phyloP scores from a whole-genome alignment of 2,113 vertebrate species.

The Chaetops frenatus region DNA sequence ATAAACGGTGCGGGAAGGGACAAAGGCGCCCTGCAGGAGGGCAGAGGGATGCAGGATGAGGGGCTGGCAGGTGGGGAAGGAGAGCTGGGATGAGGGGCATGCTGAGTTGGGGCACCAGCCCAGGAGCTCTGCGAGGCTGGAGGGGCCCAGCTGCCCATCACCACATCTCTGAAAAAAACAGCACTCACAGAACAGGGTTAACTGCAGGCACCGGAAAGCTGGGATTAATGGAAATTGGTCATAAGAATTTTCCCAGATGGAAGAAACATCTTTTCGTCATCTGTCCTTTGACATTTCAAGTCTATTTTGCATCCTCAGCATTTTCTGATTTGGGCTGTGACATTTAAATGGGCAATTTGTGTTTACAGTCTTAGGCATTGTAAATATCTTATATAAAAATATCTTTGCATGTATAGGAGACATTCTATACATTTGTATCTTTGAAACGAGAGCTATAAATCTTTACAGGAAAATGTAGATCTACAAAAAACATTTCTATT shows the following conservation, averaged over 20 bases:
- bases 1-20: conserved; percentile 4
- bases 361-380: background rate
- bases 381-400: background rate
- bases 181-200: background rate
- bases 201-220: background rate
- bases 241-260: background rate
- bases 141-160: background rate
- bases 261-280: conserved; percentile 4
- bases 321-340: conserved; percentile 11
- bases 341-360: background rate
- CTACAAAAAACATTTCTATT: background rate
- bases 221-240: background rate
- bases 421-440: background rate
- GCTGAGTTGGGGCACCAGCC: background rate
- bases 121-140: background rate
- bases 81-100: background rate
- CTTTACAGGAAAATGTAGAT: background rate
- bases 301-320: background rate
- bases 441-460: background rate
- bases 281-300: conserved; percentile 15
- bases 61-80: conserved; percentile 23
- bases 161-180: background rate
- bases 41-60: background rate
- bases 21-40: conserved; percentile 50
- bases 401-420: background rate